phyloP scores from a whole-genome alignment of 2,797 vertebrate genomes.

The Molossus alvarezi region DNA sequence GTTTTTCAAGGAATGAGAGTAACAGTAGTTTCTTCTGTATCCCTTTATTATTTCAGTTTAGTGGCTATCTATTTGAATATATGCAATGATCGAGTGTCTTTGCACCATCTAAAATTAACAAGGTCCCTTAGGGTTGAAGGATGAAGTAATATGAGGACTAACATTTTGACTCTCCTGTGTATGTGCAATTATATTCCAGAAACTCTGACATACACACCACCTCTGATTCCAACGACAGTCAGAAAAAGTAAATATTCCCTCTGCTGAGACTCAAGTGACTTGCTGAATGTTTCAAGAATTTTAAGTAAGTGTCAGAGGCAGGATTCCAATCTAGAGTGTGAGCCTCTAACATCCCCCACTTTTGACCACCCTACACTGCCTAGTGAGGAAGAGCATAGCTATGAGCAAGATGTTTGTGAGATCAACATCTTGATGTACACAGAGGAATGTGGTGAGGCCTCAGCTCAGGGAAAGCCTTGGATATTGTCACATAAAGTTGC shows the following conservation, averaged over 20 bases:
- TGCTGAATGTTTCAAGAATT: neutral
- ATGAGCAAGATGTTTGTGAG: neutral
- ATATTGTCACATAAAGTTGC: neutral
- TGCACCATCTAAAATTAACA: neutral
- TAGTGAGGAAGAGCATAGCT: neutral
- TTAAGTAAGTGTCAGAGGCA: neutral
- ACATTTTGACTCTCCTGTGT: constrained; percentile 6
- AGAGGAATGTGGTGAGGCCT: neutral
- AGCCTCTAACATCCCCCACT: neutral
- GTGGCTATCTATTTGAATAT: neutral
- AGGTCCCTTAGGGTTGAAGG: neutral
- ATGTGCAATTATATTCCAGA: neutral
- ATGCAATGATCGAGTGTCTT: neutral
- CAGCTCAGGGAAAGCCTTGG: neutral
- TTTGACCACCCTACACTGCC: neutral
- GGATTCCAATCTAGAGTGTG: neutral
- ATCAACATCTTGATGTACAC: neutral
- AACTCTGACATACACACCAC: neutral
- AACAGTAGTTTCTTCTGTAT: neutral
- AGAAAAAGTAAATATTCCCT: neutral
- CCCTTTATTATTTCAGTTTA: neutral
- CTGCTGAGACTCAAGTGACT: neutral
- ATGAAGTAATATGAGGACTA: neutral
- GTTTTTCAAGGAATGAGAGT: neutral
- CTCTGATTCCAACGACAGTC: neutral